Evolutionary conservation across 2,113 vertebrate genomes (phyloP).

Genomic region (Papio anubis): DNA sequence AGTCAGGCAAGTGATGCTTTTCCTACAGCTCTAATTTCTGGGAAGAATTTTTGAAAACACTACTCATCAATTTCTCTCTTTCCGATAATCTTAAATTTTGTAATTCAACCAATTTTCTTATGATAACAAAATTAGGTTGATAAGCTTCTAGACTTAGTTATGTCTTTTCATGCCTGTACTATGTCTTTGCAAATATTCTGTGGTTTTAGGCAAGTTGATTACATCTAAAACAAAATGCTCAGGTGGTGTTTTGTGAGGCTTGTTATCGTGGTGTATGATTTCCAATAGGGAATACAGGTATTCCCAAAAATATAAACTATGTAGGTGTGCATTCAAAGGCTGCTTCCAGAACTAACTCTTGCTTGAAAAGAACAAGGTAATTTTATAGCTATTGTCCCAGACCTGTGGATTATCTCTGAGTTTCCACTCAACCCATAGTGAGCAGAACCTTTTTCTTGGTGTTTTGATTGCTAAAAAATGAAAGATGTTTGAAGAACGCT

Average conservation of each 20-base stretch:
- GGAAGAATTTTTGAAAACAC: not conserved
- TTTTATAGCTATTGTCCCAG: not conserved
- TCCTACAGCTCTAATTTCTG: not conserved
- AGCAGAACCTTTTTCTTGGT: not conserved
- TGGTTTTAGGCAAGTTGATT: not conserved
- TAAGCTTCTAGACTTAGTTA: not conserved
- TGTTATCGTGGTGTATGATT: not conserved
- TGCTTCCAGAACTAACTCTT: not conserved
- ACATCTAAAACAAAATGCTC: not conserved
- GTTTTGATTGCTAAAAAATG: not conserved
- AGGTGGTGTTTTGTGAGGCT: not conserved
- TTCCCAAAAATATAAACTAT: not conserved
- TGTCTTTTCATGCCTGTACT: not conserved
- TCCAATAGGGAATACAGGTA: not conserved
- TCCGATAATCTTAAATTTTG: not conserved
- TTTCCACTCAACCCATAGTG: not conserved
- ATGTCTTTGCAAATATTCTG: not conserved
- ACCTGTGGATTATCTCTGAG: not conserved
- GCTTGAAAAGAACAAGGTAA: not conserved
- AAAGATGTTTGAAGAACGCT: conserved; percentile 28
- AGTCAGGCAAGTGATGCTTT: not conserved
- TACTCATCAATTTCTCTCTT: not conserved
- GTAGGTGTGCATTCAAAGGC: not conserved
- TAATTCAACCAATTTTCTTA: conserved; percentile 7
- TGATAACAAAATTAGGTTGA: conserved; percentile 9